Evolutionary conservation across 2,797 vertebrate species (phyloP), one percentile per base, ranked within the genome.

Genomic region (Gymnoscopelus braueri): DNA sequence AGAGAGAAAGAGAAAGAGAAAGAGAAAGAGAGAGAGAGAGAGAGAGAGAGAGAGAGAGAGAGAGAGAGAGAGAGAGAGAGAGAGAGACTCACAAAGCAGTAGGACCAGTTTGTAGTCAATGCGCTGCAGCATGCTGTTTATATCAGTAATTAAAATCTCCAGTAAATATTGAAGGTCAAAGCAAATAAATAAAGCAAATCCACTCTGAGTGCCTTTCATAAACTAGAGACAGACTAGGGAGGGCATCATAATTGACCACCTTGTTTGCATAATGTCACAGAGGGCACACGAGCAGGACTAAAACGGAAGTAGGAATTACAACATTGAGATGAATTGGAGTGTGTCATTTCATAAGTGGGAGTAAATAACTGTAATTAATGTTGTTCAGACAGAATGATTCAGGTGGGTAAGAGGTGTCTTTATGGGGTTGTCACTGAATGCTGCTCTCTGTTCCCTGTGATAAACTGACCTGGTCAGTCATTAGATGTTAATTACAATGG

Each of bases 101-200:
- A 65, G 57, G 65, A 66, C 65, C 24, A 67, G 72, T 71, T 80
- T 74, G 66, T 62, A 64, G 67, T 3, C 39, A 7, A 55, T 1
- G 64, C 12, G 23, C 58, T 58, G 63, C 81, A 79, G 63, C 23
- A 14, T 78, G 78, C 39, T 62, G 72, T 73, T 85, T 86, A 88
- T 81, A 66, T 69, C 77, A 63, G 78, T 82, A 81, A 84, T 85
- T 87, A 89, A 82, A 71, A 79, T 80, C 81, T 88, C 78, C 86
- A 67, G 75, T 73, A 82, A 80, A 79, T 73, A 83, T 51, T 69
- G 75, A 83, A 80, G 84, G 79, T 77, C 72, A 74, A 84, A 82
- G 78, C 86, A 84, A 86, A 86, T 88, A 89, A 87, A 88, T 86
- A 29, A 29, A 29, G 87, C 75, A 88, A 87, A 91, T 88, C 82